Evolutionary conservation across 2,888 invertebrate species (phyloP), one percentile per base, ranked within the genome.

Genomic region (Ochropacha duplaris): DNA sequence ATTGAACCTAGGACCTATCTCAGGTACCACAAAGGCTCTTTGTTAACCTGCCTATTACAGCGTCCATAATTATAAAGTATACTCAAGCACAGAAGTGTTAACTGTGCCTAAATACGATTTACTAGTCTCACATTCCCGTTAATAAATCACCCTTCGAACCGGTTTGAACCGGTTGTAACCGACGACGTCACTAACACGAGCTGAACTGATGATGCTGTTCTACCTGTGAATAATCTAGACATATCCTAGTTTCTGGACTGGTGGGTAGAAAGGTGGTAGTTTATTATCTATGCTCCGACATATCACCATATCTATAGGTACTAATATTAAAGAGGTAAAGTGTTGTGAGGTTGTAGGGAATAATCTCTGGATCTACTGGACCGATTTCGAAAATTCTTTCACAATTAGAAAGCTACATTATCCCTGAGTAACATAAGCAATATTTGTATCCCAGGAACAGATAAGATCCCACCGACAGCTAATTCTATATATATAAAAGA

Each of bases 171-270:
- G 61, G 57, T 6, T 50, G 28, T 39, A 57, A 58, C 57, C 49
- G 61, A 59, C 54, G 36, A 57, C 58, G 73, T 69, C 61, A 60
- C 69, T 62, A 73, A 73, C 68, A 57, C 54, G 68, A 70, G 66
- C 74, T 66, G 66, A 63, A 73, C 71, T 67, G 73, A 73, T 73
- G 74, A 68, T 69, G 60, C 65, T 56, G 55, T 57, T 58, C 59
- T 55, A 57, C 49, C 54, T 65, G 64, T 64, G 60, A 56, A 58
- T 69, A 62, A 69, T 66, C 68, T 68, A 66, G 70, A 71, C 63
- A 59, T 57, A 64, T 65, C 61, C 64, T 59, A 50, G 54, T 57
- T 51, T 56, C 24, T n/a, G 62, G 64, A 68, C 71, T 60, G 59
- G 61, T 59, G 58, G 49, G 51, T 16, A 61, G 62, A 68, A 28